phyloP scores from a whole-genome alignment of 2,888 invertebrate genomes.

The Argyresthia albistria region DNA sequence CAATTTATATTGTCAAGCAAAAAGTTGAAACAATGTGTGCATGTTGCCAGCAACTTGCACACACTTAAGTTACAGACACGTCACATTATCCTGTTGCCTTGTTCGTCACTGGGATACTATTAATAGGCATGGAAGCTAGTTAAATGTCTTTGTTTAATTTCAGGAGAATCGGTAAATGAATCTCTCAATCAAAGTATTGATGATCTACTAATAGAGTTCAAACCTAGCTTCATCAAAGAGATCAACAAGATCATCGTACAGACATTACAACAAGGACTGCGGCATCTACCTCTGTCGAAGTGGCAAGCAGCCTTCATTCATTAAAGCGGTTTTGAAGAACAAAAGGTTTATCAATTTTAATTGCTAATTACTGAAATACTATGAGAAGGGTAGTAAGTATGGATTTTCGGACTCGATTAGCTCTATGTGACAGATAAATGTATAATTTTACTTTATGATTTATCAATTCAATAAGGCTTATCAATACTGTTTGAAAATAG shows the following conservation, averaged over 20 bases:
- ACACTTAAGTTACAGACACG: too few species aligned
- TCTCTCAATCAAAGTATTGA: conserved; percentile 10
- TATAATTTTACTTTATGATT: too few species aligned
- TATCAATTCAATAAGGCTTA: too few species aligned
- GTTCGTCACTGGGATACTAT: too few species aligned
- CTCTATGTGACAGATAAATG: too few species aligned
- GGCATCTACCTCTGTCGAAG: conserved; percentile 9
- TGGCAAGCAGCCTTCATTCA: conserved; percentile 9
- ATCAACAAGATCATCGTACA: conserved; percentile 11
- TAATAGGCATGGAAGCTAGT: neutral
- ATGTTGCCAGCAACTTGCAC: too few species aligned
- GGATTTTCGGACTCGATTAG: neutral
- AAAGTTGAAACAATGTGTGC: too few species aligned
- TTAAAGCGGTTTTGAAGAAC: neutral
- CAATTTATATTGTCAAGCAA: too few species aligned
- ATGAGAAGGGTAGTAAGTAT: neutral
- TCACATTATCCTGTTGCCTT: too few species aligned
- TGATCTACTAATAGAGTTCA: conserved; percentile 9
- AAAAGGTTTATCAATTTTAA: neutral
- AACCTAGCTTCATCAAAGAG: conserved; percentile 10
- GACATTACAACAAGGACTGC: conserved; percentile 8
- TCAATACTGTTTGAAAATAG: too few species aligned
- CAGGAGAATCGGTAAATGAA: conserved; percentile 11
- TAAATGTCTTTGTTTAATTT: neutral
- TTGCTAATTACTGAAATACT: neutral